Evolutionary conservation across 2,888 invertebrate genomes (phyloP), one percentile per base, ranked within the genome.

Genomic region (Notodonta dromedarius): DNA sequence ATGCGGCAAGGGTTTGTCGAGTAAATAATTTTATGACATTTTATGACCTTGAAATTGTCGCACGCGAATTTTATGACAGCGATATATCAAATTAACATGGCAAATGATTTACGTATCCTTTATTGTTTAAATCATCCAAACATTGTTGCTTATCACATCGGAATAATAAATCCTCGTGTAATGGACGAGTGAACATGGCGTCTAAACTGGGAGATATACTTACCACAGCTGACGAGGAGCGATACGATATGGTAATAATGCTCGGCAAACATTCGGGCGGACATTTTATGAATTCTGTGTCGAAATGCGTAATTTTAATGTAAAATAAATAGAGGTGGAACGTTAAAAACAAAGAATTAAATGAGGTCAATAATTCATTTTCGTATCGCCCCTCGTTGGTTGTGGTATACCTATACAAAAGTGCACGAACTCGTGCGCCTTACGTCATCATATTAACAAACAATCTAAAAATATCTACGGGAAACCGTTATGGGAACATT

Each of bases 21-120:
- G 84, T 90, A 88, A 90, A 91, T 91, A 89, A 89, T 84, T 86
- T 87, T 84, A 84, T 79, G 89, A 88, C 89, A 78, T 81, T 78
- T 90, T 84, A 90, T 80, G 78, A 78, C 86, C 83, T 89, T 87
- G 82, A 78, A 76, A 86, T 85, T 85, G 86, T 87, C 82, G 83
- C 80, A 79, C 72, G 87, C 83, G 73, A 87, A 89, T 85, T 89
- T 90, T 87, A 89, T 88, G 78, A 80, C 72, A 67, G 69, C 73
- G 74, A 79, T 87, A 79, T 85, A 87, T 86, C 87, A 85, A 77
- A 76, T 78, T 79, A 72, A 81, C 78, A 78, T 76, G 71, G 65
- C 71, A 71, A 69, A 73, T 85, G 84, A 89, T 87, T 87, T 85
- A 87, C 70, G 75, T 84, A 80, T 85, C 84, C 85, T 81, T 73